A percentile compares a stretch with the other conserved stretches of the same genome.
phyloP scores from a whole-genome alignment of 2,888 invertebrate genomes.

The Alsophila aescularia region DNA sequence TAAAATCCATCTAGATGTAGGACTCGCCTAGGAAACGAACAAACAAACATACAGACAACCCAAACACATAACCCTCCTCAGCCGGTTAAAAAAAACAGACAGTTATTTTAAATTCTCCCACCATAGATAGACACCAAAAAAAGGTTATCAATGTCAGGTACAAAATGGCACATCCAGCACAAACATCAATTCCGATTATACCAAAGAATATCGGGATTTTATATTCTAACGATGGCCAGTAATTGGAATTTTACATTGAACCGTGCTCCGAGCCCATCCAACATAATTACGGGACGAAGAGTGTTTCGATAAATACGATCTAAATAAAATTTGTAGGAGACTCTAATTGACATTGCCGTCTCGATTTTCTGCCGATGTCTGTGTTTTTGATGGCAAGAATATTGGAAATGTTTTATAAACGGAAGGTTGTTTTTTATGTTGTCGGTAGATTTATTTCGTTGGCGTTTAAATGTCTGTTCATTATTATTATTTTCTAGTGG shows the following conservation, averaged over 20 bases:
- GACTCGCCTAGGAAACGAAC: too few species aligned
- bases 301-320: conserved; percentile 28
- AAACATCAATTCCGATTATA: conserved; percentile 47
- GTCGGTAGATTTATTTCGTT: neutral
- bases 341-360: conserved; percentile 21
- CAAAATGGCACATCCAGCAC: conserved; percentile 40
- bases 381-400: conserved; percentile 11
- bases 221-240: conserved; percentile 62
- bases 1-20: too few species aligned
- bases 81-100: too few species aligned
- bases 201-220: conserved; percentile 62
- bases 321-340: conserved; percentile 9
- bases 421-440: neutral
- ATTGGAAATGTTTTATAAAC: neutral
- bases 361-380: conserved; percentile 11
- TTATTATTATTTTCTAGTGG: neutral
- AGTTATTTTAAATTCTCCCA: too few species aligned
- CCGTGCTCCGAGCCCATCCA: conserved; percentile 39
- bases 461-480: neutral
- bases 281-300: conserved; percentile 41
- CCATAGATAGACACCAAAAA: too few species aligned
- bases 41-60: too few species aligned
- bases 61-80: too few species aligned
- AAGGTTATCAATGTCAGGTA: neutral
- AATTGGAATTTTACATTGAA: conserved; percentile 62